Base-by-base conservation (phyloP, 2,888 invertebrate species). In the Catonia carolina region DNA sequence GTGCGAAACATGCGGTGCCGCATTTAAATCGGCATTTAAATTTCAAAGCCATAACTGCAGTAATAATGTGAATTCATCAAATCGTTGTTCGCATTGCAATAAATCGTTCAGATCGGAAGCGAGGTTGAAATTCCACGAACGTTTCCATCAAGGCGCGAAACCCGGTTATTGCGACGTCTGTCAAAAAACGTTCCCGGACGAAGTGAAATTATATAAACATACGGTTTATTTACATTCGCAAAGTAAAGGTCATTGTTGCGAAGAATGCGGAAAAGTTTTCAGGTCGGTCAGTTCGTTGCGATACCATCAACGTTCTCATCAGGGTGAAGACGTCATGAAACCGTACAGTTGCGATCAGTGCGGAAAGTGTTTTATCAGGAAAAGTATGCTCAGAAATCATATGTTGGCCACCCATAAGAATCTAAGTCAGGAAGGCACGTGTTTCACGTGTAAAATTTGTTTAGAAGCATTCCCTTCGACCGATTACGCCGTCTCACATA, bases 321-420 rank as follows among this genome's bases (percentile, higher is more conserved):
- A 58, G 10, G 62, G 59, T 39, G 58, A 55, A 17, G 57, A 60
- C 23, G 48, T 53, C 5, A 55, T 59, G 31, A 62, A 62, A 14
- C 63, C 61, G 15, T 66, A 64, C 57, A 55, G 61, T 12, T 69
- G 69, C 56, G 63, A 63, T 22, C 62, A 61, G 7, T 69, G 69
- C 56, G 64, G 64, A 4, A 69, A 68, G 55, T 58, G 61, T 51
- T 69, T 69, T 54, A 60, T 63, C 14, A 62, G 67, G 18, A 67
- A 67, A 54, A 64, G 66, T 39, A 67, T 66, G 55, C 62, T 69
- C 2, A 63, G 66, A n/a, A 67, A 65, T 36, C 69, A 69, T 53
- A 63, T 68, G 55, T 51, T 61, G 10, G 36, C 61, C 6, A 55
- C 58, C 17, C 67, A 67, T 53, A 58, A 47, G 17, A 63, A 64